Evolutionary conservation across 2,797 vertebrate species (phyloP), one percentile per base, ranked within the genome.

Genomic region (Pangasius sanitwongsei): DNA sequence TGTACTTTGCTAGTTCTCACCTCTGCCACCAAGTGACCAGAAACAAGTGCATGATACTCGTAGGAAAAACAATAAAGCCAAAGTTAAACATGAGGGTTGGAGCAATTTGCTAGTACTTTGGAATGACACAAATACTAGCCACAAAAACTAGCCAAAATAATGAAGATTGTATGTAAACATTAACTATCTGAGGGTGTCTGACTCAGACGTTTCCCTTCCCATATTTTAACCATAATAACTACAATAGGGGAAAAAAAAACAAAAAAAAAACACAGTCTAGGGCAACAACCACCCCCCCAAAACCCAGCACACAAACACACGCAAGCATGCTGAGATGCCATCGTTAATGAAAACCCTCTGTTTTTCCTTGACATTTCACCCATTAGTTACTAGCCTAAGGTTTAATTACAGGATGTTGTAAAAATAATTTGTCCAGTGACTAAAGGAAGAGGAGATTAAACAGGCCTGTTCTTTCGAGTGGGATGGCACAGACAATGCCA

Each of bases 371-470:
- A 93, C 91, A 93, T 95, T 95, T 96, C 94, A 94, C 93, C 94
- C 94, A 93, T 95, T 95, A 95, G 95, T 93, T 94, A 93, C 93
- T 96, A 95, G 94, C 91, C 90, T 93, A 92, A 92, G 94, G 93
- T 95, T 95, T 95, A 95, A 96, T 95, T 90, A 93, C 95, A 95
- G 95, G 95, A 96, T 95, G 95, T 95, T 91, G 91, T 95, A 95
- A 95, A 95, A 95, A 84, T 93, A 93, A 95, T 95, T 94, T 92
- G 92, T 92, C 94, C 93, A 91, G 91, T 96, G 95, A 96, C 94
- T 96, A 95, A 96, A 94, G 94, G 80, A 83, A 87, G 59, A 84
- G 50, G 59, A 84, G 48, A 67, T 87, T 85, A 75, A 86, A 75
- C 78, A 83, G 85, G 78, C 53, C n/a, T 83, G 85, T 55, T 87